A percentile compares a stretch with the other conserved stretches of the same genome.
Evolutionary conservation across 2,888 invertebrate species (phyloP).

Genomic region (Arctia plantaginis): DNA sequence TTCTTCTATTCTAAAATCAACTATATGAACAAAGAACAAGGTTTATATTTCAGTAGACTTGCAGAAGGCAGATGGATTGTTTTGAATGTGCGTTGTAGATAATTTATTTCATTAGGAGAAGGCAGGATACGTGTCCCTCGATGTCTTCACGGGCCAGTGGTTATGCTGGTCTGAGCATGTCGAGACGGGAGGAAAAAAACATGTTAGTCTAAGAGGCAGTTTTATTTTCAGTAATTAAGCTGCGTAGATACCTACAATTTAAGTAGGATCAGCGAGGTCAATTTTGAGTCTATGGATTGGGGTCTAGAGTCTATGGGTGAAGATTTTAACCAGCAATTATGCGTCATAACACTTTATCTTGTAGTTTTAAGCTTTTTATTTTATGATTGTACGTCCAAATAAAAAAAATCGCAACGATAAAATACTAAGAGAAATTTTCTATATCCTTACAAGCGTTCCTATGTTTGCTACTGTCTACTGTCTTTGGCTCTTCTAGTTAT

Average conservation of each 20-base stretch:
- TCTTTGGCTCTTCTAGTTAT: not conserved
- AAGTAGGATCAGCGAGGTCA: not conserved
- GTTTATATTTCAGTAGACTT: constrained; percentile 38
- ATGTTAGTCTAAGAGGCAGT: constrained; percentile 51
- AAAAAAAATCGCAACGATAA: not conserved
- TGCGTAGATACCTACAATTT: not conserved
- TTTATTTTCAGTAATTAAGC: not conserved
- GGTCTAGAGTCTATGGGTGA: too few relatives aligned
- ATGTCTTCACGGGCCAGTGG: constrained; percentile 82
- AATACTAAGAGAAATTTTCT: not conserved
- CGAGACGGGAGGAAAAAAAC: constrained; percentile 80
- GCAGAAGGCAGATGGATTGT: constrained; percentile 46
- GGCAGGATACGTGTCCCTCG: constrained; percentile 85
- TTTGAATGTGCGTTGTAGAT: constrained; percentile 52
- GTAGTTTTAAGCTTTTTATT: not conserved
- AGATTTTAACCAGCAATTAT: not conserved
- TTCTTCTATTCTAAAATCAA: constrained; percentile 32
- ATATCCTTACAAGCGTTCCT: too few relatives aligned
- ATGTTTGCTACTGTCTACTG: not conserved
- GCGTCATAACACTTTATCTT: not conserved
- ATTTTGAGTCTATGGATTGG: not conserved
- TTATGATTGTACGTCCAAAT: not conserved
- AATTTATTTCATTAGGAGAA: constrained; percentile 86
- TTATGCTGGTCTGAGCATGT: constrained; percentile 70
- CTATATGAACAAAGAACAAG: constrained; percentile 5